These are phyloP conservation scores for Phaonia tiefii DNA, from an alignment of 2,888 invertebrate species.

Conservation along the genomic window DNA sequence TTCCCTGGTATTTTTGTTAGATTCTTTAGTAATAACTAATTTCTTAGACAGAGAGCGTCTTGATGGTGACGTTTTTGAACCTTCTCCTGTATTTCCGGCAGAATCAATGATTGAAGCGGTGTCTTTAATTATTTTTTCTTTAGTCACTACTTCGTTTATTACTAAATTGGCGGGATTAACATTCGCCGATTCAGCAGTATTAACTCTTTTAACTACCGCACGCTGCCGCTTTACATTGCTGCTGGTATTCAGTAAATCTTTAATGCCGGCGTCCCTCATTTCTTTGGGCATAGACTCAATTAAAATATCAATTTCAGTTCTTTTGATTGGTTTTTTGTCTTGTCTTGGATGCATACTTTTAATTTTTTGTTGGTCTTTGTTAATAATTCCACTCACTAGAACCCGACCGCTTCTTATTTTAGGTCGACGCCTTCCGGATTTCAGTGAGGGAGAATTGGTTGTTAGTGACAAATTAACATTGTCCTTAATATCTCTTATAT, in stretches of 20 bases:
- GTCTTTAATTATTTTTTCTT: not conserved
- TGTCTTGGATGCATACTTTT: not conserved
- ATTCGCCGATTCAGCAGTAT: not conserved
- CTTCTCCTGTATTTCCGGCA: not conserved
- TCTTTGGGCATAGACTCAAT: conserved; percentile 66
- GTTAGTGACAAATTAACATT: too few relatives aligned
- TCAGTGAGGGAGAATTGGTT: not conserved
- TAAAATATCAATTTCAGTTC: conserved; percentile 60
- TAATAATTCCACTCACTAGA: not conserved
- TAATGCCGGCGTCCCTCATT: conserved; percentile 64
- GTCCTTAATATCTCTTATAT: not conserved
- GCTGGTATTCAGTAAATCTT: conserved; percentile 39
- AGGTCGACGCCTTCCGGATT: not conserved
- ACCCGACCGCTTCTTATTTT: not conserved
- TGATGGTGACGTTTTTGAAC: conserved; percentile 23
- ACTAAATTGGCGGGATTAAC: not conserved
- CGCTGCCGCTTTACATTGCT: conserved; percentile 58
- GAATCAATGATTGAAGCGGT: not conserved
- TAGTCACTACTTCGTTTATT: too few relatives aligned
- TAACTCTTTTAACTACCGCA: conserved; percentile 13
- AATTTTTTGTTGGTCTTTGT: not conserved
- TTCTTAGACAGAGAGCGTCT: not conserved
- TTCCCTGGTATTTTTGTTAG: not conserved
- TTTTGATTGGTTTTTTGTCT: conserved; percentile 33
- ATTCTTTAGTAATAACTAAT: conserved; percentile 7